phyloP scores from a whole-genome alignment of 2,888 invertebrate genomes.

The Agrenia bidenticulata region DNA sequence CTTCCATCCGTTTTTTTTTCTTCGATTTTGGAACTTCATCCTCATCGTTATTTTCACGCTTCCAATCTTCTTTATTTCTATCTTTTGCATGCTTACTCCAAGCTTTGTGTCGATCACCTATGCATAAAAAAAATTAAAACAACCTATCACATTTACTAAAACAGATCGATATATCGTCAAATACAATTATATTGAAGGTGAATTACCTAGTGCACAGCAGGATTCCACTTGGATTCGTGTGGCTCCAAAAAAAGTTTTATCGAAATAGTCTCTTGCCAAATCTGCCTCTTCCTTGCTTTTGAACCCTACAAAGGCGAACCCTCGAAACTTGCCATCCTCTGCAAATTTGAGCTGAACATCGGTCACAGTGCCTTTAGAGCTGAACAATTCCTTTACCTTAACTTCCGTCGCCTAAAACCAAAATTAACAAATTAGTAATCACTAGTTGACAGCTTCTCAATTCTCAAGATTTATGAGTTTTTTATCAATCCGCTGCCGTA shows the following conservation, averaged over 20 bases:
- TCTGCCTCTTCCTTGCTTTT: constrained; percentile 76
- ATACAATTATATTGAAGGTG: too few species aligned
- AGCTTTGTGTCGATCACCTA: constrained; percentile 69
- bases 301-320: constrained; percentile 92
- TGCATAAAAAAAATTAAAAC: constrained; percentile 6
- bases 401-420: constrained; percentile 73
- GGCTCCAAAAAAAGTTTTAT: constrained; percentile 82
- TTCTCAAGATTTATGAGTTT: too few species aligned
- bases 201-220: constrained; percentile 56
- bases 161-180: too few species aligned
- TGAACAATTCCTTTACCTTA: constrained; percentile 73
- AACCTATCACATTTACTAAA: neutral
- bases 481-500: too few species aligned
- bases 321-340: constrained; percentile 84
- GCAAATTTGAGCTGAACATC: constrained; percentile 93
- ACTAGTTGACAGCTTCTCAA: too few species aligned
- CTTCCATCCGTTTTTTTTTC: constrained; percentile 60
- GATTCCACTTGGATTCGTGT: constrained; percentile 75
- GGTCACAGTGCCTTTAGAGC: constrained; percentile 79
- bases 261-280: constrained; percentile 73
- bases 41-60: constrained; percentile 49
- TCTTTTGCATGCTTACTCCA: constrained; percentile 84
- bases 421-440: neutral
- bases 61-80: constrained; percentile 57
- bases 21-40: constrained; percentile 53